Percentiles rank a stretch among this genome's conserved stretches.
These are phyloP conservation scores for Holothuria glaberrima DNA, from an alignment of 35 echinoderm and acorn worm species.

Conservation along the genomic window DNA sequence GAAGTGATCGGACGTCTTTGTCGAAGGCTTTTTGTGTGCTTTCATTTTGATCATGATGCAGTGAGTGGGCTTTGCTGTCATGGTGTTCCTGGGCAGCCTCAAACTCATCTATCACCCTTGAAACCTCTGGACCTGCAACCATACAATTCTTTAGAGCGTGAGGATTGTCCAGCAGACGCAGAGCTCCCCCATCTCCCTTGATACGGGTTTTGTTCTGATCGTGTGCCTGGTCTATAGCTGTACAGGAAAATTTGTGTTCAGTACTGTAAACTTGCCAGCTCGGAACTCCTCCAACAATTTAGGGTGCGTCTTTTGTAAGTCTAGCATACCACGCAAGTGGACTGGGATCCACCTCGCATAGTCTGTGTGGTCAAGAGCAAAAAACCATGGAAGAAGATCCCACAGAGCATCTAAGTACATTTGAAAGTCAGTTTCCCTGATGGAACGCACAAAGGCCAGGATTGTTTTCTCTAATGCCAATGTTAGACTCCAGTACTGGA, in stretches of 20 bases:
- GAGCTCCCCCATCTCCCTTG: slow-evolving; percentile 74
- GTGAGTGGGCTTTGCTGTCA: not conserved
- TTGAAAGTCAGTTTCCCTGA: slow-evolving; percentile 4
- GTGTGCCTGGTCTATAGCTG: slow-evolving; percentile 75
- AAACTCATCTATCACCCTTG: slow-evolving; percentile 69
- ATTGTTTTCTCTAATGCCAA: no score
- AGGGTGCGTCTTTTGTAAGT: slow-evolving; percentile 40
- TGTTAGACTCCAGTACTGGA: no score
- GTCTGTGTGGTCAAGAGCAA: slow-evolving; percentile 65
- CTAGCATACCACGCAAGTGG: slow-evolving; percentile 51
- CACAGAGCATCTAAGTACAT: slow-evolving; percentile 41
- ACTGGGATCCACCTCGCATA: slow-evolving; percentile 57
- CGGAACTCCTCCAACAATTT: slow-evolving; percentile 64
- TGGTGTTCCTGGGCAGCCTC: slow-evolving; percentile 10
- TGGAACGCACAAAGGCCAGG: no score
- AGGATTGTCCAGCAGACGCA: slow-evolving; percentile 67
- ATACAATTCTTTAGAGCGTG: slow-evolving; percentile 71
- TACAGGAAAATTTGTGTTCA: slow-evolving; percentile 67
- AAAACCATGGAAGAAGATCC: no score
- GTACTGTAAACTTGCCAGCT: slow-evolving; percentile 55
- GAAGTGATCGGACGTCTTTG: slow-evolving; percentile 51
- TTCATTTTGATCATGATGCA: slow-evolving; percentile 25
- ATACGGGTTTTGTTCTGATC: slow-evolving; percentile 78
- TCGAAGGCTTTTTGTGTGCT: slow-evolving; percentile 42
- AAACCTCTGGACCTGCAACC: slow-evolving; percentile 75